Conservation (phyloP, 2,888 invertebrate genomes). For the Dexiosoma caninum region DNA sequence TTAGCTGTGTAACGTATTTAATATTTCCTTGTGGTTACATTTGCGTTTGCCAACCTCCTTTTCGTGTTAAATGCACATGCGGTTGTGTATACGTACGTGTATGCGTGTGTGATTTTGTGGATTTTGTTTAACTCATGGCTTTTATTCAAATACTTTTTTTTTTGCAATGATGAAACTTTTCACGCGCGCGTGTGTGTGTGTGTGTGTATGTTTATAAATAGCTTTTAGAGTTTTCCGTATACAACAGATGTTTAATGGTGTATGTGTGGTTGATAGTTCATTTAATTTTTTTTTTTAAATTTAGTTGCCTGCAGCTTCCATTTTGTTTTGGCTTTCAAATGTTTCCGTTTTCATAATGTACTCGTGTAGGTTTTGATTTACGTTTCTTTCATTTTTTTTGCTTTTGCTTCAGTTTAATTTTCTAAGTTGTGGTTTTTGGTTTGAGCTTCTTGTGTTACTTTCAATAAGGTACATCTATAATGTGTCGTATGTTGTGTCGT, state of each 20-base stretch:
- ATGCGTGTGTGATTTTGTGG: background rate
- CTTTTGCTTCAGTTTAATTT: background rate
- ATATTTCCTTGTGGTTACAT: no score
- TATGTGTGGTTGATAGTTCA: slow-evolving; percentile 24
- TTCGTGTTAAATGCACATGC: background rate
- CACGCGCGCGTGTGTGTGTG: no score
- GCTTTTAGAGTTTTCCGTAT: background rate
- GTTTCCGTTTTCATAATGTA: background rate
- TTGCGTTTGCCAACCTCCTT: background rate
- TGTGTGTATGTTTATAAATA: background rate
- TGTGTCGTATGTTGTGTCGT: background rate
- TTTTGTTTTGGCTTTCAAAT: slow-evolving; percentile 14
- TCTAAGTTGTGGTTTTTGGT: background rate
- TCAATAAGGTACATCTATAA: slow-evolving; percentile 45
- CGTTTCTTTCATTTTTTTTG: background rate
- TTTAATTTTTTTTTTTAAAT: background rate
- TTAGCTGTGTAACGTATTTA: no score
- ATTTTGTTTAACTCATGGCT: slow-evolving; percentile 44
- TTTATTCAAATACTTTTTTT: background rate
- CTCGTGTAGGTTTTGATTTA: background rate
- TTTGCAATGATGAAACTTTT: slow-evolving; percentile 23
- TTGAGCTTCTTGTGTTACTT: slow-evolving; percentile 4
- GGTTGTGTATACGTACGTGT: background rate
- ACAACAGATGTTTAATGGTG: slow-evolving; percentile 19
- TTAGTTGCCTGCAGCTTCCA: slow-evolving; percentile 49